Evolutionary conservation across 2,113 vertebrate species (phyloP).

Genomic region (Chloropsis hardwickii): DNA sequence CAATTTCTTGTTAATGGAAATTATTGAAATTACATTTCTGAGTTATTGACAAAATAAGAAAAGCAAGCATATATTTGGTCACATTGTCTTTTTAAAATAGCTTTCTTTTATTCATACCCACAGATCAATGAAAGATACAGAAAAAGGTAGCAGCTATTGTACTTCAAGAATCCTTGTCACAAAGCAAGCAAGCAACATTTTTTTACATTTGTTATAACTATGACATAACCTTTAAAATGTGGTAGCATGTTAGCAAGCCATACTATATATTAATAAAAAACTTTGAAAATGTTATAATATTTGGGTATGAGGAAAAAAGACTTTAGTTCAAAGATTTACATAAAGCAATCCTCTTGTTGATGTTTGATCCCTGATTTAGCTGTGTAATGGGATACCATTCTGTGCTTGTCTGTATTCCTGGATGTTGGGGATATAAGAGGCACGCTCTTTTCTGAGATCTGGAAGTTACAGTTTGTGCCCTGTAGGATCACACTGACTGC

Average conservation of each 20-base stretch:
- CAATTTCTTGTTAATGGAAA: background rate
- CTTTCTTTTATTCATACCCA: background rate
- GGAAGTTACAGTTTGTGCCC: background rate
- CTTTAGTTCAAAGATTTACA: background rate
- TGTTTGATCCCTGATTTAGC: background rate
- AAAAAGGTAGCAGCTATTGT: background rate
- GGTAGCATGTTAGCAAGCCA: background rate
- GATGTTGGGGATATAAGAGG: background rate
- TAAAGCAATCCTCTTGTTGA: background rate
- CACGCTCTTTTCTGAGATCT: background rate
- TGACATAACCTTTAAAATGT: background rate
- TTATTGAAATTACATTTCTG: background rate
- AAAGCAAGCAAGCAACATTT: background rate
- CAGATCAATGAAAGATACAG: background rate
- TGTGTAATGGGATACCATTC: background rate
- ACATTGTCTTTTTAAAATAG: background rate
- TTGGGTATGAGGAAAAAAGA: background rate
- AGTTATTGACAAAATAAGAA: slow-evolving; percentile 12
- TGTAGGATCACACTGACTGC: background rate
- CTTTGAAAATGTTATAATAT: background rate
- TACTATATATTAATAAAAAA: background rate
- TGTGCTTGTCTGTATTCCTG: background rate
- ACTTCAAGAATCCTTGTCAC: background rate
- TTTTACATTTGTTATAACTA: background rate
- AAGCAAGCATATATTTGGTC: background rate